Evolutionary conservation across 2,797 vertebrate genomes (phyloP), one percentile per base, ranked within the genome.

Genomic region (Scolopax bukidnonensis): DNA sequence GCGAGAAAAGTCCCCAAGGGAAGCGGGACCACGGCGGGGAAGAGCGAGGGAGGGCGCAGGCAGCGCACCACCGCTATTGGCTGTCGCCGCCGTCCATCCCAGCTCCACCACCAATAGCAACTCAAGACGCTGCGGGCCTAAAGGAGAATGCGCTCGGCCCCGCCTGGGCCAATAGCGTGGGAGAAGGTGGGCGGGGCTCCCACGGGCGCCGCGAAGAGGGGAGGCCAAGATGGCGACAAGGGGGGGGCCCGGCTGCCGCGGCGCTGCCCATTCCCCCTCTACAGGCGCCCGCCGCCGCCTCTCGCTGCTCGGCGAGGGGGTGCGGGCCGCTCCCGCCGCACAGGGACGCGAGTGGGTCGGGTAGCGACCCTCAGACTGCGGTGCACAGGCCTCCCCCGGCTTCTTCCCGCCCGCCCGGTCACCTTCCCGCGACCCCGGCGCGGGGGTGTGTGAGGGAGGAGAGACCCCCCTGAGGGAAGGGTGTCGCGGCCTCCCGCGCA

Each of bases 151-250:
- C 91, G 73, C 87, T 74, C 78, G 19, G 80, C 56, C 50, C 64
- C 59, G 24, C 76, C 91, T 85, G 50, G 23, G 27, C 97, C 97
- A 97, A 97, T 96, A 41, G 92, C 23, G 51, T 69, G 84, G 79
- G 89, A 91, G 96, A 97, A 93, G 96, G 97, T 84, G 95, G 97
- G 96, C 83, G 95, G 93, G 43, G 38, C 89, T 41, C 50, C 76
- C 36, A 45, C 24, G 38, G 63, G 15, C 30, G 11, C 93, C 84
- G 84, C 74, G 87, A 71, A 71, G 73, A 53, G 76, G 83, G 97
- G 93, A 93, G 77, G 47, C 84, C 93, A 98, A 98, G 97, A 98
- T 98, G 98, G 98, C 97, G 98, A n/a, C 76, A 82, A 70, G 92
- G 97, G 97, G 97, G 97, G 97, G 97, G 96, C 12, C 6, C 4